Evolutionary conservation across 1,140 invertebrate genomes (phyloP).

Genomic region (Neuroterus valhalla): DNA sequence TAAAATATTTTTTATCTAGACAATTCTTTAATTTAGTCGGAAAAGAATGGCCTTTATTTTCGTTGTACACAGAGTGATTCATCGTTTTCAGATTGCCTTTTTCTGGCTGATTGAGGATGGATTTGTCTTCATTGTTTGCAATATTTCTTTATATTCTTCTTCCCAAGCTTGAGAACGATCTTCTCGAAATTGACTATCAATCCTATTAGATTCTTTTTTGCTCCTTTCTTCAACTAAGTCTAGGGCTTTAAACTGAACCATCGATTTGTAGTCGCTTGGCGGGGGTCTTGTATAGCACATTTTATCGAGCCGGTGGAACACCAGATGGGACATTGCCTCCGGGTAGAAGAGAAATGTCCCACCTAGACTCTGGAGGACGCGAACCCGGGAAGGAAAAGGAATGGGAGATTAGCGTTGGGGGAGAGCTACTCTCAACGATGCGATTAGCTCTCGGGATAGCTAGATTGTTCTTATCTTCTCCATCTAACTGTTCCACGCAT

Average conservation of each 20-base stretch:
- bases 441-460: constrained; percentile 45
- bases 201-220: too few relatives aligned
- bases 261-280: background rate
- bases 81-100: too few relatives aligned
- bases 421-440: constrained; percentile 37
- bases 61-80: too few relatives aligned
- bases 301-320: constrained; percentile 15
- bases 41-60: too few relatives aligned
- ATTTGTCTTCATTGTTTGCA: too few relatives aligned
- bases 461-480: constrained; percentile 52
- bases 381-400: constrained; percentile 11
- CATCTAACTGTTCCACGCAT: constrained; percentile 45
- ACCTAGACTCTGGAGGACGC: background rate
- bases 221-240: too few relatives aligned
- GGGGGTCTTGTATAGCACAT: background rate
- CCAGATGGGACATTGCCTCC: constrained; percentile 17
- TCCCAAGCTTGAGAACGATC: too few relatives aligned
- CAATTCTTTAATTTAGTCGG: too few relatives aligned
- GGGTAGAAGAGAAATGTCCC: constrained; percentile 2
- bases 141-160: too few relatives aligned
- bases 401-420: constrained; percentile 44
- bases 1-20: too few relatives aligned
- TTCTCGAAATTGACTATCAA: too few relatives aligned
- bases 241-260: background rate
- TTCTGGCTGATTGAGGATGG: too few relatives aligned